phyloP scores from a whole-genome alignment of 2,888 invertebrate species.

The Formica aserva region DNA sequence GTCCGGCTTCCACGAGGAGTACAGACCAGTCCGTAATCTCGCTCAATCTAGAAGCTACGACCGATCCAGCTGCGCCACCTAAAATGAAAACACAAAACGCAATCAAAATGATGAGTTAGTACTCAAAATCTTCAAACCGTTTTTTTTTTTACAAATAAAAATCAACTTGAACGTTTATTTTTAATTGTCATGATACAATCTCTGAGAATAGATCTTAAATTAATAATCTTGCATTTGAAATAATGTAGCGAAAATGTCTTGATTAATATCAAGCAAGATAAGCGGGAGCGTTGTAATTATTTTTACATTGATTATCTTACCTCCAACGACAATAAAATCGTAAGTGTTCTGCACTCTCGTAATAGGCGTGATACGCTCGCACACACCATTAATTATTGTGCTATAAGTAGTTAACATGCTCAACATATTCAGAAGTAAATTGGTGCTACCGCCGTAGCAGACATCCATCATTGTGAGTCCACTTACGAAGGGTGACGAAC shows the following conservation, averaged over 20 bases:
- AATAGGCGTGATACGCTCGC: slow-evolving; percentile 86
- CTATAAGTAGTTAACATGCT: slow-evolving; percentile 67
- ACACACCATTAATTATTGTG: slow-evolving; percentile 83
- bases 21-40: slow-evolving; percentile 89
- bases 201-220: neutral
- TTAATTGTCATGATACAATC: neutral
- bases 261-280: neutral
- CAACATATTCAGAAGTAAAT: slow-evolving; percentile 74
- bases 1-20: slow-evolving; percentile 90
- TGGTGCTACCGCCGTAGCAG: slow-evolving; percentile 64
- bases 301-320: slow-evolving; percentile 66
- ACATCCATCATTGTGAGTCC: slow-evolving; percentile 74
- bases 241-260: neutral
- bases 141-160: neutral
- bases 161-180: neutral
- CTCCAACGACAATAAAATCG: slow-evolving; percentile 90
- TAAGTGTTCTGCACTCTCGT: slow-evolving; percentile 82
- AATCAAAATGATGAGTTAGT: neutral
- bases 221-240: neutral
- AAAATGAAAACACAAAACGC: neutral
- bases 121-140: neutral
- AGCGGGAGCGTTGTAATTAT: neutral
- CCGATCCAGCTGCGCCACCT: slow-evolving; percentile 89
- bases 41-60: slow-evolving; percentile 88
- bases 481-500: slow-evolving; percentile 67